Percentiles rank a stretch among this genome's conserved stretches.
Evolutionary conservation across 2,888 invertebrate genomes (phyloP).

Genomic region (Mythimna impura): DNA sequence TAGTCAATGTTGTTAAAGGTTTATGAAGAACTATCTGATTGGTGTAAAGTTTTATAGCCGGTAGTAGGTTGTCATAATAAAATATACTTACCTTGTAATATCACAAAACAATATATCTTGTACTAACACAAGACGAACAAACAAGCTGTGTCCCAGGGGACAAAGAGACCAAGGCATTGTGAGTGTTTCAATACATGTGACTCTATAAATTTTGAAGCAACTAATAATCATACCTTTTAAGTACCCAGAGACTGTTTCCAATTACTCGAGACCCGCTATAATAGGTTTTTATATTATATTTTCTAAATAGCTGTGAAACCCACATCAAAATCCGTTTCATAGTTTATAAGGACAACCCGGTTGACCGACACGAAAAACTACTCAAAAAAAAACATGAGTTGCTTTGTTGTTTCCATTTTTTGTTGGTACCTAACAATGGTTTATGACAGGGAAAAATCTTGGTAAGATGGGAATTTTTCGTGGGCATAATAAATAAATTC

Average conservation of each 20-base stretch:
- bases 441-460: too few species aligned
- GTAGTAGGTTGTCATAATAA: slow-evolving; percentile 2
- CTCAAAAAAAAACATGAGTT: too few species aligned
- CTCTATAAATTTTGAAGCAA: background rate
- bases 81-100: background rate
- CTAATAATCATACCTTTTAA: background rate
- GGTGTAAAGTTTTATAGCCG: background rate
- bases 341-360: too few species aligned
- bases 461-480: too few species aligned
- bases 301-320: too few species aligned
- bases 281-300: too few species aligned
- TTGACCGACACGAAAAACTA: too few species aligned
- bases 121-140: background rate
- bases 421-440: too few species aligned
- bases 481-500: too few species aligned
- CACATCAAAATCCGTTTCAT: too few species aligned
- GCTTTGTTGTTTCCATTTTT: too few species aligned
- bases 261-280: background rate
- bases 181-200: background rate
- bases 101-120: background rate
- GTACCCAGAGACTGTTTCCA: background rate
- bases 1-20: slow-evolving; percentile 1
- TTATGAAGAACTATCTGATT: slow-evolving; percentile 9
- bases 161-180: background rate
- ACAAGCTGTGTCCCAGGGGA: background rate